Evolutionary conservation across 2,888 invertebrate genomes (phyloP).

Genomic region (Drosophila pseudotalamancana): DNA sequence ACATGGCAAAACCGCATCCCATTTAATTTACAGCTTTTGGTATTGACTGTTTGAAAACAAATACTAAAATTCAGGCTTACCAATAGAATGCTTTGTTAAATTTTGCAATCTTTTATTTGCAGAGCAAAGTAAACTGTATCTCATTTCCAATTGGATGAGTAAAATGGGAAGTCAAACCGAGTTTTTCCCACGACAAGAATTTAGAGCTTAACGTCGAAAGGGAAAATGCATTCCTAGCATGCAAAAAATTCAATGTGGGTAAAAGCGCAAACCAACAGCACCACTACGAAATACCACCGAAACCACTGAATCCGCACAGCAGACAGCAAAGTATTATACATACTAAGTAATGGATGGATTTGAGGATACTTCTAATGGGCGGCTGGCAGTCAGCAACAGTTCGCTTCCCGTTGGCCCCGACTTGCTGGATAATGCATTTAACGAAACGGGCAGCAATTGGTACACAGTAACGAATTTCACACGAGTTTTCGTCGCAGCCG

Average conservation of each 20-base stretch:
- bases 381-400: slow-evolving; percentile 10
- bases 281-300: background rate
- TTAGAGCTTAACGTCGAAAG: slow-evolving; percentile 6
- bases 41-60: too few relatives aligned
- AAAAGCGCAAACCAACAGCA: background rate
- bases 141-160: too few relatives aligned
- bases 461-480: slow-evolving; percentile 51
- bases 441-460: slow-evolving; percentile 50
- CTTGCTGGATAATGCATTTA: slow-evolving; percentile 16
- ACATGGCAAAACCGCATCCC: too few relatives aligned
- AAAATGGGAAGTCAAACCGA: background rate
- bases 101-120: slow-evolving; percentile 1
- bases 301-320: background rate
- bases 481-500: slow-evolving; percentile 48
- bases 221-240: slow-evolving; percentile 7
- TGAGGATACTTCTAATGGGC: slow-evolving; percentile 6
- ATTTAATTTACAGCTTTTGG: too few relatives aligned
- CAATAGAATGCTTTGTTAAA: too few relatives aligned
- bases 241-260: slow-evolving; percentile 11
- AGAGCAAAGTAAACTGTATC: background rate
- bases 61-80: too few relatives aligned
- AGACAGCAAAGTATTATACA: background rate
- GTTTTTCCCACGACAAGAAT: slow-evolving; percentile 1
- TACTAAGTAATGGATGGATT: slow-evolving; percentile 35
- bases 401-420: background rate